Evolutionary conservation across 2,113 vertebrate species (phyloP).

Genomic region (Oncorhynchus masou): DNA sequence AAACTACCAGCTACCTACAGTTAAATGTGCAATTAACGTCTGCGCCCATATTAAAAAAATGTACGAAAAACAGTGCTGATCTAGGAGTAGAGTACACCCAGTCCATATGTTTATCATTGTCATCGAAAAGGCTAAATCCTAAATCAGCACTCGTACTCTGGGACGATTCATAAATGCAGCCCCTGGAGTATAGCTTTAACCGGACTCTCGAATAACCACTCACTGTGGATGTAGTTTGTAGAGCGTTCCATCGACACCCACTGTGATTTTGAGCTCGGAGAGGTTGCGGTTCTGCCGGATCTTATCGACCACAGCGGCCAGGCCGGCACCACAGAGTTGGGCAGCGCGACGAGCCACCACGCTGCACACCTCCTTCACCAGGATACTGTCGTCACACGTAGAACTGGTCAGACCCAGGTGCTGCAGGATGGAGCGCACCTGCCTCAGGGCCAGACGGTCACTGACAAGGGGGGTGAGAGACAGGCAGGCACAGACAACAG

Average conservation of each 20-base stretch:
- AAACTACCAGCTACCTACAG: too few relatives aligned
- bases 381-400: constrained; percentile 93
- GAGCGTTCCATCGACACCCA: constrained; percentile 93
- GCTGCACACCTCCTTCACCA: constrained; percentile 93
- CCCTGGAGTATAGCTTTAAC: too few relatives aligned
- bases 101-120: too few relatives aligned
- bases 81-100: too few relatives aligned
- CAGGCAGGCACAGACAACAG: background rate
- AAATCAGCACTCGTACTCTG: too few relatives aligned
- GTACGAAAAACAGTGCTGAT: too few relatives aligned
- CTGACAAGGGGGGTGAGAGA: constrained; percentile 59
- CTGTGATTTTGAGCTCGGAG: constrained; percentile 82
- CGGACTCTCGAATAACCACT: constrained; percentile 47
- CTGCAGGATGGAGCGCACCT: constrained; percentile 91
- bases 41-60: too few relatives aligned
- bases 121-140: too few relatives aligned
- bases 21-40: too few relatives aligned
- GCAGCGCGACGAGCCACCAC: constrained; percentile 85
- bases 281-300: constrained; percentile 89
- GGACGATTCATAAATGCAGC: too few relatives aligned
- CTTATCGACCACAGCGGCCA: constrained; percentile 92
- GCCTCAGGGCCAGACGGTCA: constrained; percentile 90
- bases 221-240: constrained; percentile 98
- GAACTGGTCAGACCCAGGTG: constrained; percentile 88
- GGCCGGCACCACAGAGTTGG: constrained; percentile 89